A percentile compares a stretch with the other conserved stretches of the same genome.
Conservation (phyloP, 1,140 invertebrate genomes). For the Drosophila obscura region DNA sequence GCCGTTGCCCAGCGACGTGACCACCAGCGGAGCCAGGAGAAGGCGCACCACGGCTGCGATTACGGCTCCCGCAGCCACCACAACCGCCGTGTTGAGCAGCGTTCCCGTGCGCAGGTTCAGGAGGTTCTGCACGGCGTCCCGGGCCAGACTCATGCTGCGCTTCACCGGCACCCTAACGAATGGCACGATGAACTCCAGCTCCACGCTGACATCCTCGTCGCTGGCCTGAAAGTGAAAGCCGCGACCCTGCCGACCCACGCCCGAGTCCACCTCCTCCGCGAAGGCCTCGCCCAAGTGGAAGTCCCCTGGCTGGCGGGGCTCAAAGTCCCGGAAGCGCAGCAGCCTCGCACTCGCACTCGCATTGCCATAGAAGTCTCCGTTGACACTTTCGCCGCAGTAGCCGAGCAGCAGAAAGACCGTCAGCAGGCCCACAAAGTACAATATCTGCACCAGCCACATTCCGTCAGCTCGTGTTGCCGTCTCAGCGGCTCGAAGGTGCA, state of each 20-base stretch:
- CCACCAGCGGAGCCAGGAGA: constrained; percentile 53
- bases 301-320: constrained; percentile 48
- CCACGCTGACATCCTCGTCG: constrained; percentile 67
- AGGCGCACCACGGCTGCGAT: constrained; percentile 66
- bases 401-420: constrained; percentile 28
- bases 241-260: constrained; percentile 48
- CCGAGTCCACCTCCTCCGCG: too few species aligned
- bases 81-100: constrained; percentile 56
- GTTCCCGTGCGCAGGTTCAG: constrained; percentile 61
- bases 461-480: constrained; percentile 33
- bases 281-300: too few species aligned
- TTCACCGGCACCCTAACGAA: constrained; percentile 59
- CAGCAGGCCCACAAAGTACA: constrained; percentile 27
- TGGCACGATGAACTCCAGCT: constrained; percentile 76
- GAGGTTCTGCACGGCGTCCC: constrained; percentile 53
- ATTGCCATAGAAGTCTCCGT: constrained; percentile 47
- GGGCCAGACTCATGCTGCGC: constrained; percentile 63
- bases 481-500: constrained; percentile 19
- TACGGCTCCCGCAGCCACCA: constrained; percentile 67
- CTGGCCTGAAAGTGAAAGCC: constrained; percentile 75
- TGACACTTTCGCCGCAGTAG: constrained; percentile 21
- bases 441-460: constrained; percentile 44
- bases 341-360: constrained; percentile 26
- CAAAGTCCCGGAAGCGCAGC: constrained; percentile 73
- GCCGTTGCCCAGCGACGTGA: constrained; percentile 44